Percentiles rank a stretch among this genome's conserved stretches.
Evolutionary conservation across 53 echinoderm and acorn worm species (phyloP).

Genomic region (Stichopus horrens): DNA sequence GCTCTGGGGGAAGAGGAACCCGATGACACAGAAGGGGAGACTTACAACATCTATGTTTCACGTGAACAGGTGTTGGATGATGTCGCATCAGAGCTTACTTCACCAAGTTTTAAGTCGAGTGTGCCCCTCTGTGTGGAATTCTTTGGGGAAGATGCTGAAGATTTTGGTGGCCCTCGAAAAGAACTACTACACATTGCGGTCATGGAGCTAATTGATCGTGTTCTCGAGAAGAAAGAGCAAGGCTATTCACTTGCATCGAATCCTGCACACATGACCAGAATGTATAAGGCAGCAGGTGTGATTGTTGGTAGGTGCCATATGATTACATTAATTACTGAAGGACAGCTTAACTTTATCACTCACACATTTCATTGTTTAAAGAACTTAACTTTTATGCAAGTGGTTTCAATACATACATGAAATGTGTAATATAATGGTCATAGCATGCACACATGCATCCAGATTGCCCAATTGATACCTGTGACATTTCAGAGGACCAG

Average conservation of each 20-base stretch:
- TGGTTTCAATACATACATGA: no score
- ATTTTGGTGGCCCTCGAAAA: not conserved
- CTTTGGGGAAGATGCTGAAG: slow-evolving; percentile 12
- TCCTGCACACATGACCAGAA: not conserved
- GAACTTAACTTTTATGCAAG: not conserved
- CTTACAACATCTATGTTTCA: not conserved
- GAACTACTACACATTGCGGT: not conserved
- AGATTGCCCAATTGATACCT: no score
- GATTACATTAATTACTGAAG: not conserved
- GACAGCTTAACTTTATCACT: no score
- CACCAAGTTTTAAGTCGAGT: not conserved
- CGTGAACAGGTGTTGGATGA: not conserved
- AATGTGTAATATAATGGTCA: no score
- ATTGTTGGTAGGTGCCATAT: not conserved
- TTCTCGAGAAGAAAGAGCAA: not conserved
- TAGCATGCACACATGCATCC: no score
- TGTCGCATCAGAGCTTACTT: not conserved
- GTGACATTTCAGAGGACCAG: no score
- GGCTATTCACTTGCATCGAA: not conserved
- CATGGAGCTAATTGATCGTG: not conserved
- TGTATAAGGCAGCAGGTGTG: slow-evolving; percentile 10
- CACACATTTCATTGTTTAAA: not conserved
- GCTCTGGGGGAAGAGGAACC: slow-evolving; percentile 6
- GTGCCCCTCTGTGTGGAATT: slow-evolving; percentile 13
- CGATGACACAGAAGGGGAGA: slow-evolving; percentile 6